Base-by-base conservation (phyloP, 1,140 invertebrate species). In the Chironomus tepperi region DNA sequence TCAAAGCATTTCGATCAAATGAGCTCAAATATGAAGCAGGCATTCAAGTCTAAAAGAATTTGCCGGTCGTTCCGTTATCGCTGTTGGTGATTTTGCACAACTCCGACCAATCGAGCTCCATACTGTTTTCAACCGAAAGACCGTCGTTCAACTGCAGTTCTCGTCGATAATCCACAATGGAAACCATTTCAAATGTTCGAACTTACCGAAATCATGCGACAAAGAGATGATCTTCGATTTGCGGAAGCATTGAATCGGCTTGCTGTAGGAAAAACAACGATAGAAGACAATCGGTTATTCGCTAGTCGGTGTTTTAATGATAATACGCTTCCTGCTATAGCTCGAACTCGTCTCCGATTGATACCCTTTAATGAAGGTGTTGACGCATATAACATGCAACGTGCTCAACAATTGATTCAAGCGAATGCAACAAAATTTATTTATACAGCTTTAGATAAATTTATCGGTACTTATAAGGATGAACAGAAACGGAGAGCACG, bases 21-120 rank as follows among this genome's bases (percentile, higher is more conserved):
- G 12, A 76, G 81, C 74, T 65, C 42, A 8, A 47, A 80, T 43
- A 57, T 82, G 8, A 73, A 77, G 73, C 78, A 81, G 78, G 79
- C 82, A 65, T 78, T 79, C 43, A 74, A 76, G 12, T 74, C 18
- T 9, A 74, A 76, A 10, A 42, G 21, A 47, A 24, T 79, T 79
- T 76, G 77, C 75, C 15, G 77, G 78, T 42, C 74, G 77, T 73
- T 76, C 77, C 7, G 67, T 76, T 42, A 76, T 77, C 18, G 64
- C 12, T 64, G 42, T 76, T 24, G 75, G 74, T 12, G 76, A 75
- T 67, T 75, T 78, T 24, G 34, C 15, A 8, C 74, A 77, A 77
- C 47, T 77, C 12, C 70, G 67, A 8, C 76, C 76, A 43, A 75
- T 77, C 12, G 10, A 21, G 76, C 47, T 57, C 47, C 47, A 12